A percentile compares a stretch with the other conserved stretches of the same genome.
These are phyloP conservation scores for Oophaga sylvatica DNA, from an alignment of 2,797 vertebrate genomes.

Conservation along the genomic window DNA sequence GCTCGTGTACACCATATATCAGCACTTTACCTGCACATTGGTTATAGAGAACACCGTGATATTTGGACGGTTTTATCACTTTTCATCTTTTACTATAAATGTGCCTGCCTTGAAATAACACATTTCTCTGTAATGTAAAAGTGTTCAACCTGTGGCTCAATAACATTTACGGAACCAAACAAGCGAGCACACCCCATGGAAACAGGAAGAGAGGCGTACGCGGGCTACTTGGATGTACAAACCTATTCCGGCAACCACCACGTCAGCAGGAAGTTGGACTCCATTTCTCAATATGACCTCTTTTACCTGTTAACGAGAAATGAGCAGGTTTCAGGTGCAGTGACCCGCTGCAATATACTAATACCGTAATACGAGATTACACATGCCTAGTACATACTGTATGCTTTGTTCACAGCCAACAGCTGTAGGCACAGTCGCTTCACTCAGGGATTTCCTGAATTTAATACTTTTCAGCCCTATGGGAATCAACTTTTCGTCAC, in stretches of 20 bases:
- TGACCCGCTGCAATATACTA: background rate
- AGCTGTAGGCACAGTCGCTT: background rate
- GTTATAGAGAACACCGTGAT: too few relatives aligned
- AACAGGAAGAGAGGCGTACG: background rate
- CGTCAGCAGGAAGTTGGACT: conserved; percentile 76
- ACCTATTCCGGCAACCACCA: conserved; percentile 86
- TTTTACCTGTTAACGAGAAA: conserved; percentile 74
- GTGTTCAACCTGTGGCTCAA: background rate
- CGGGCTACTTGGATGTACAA: conserved; percentile 44
- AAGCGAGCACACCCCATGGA: background rate
- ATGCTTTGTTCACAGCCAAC: background rate
- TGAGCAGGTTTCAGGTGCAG: background rate
- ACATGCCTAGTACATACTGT: background rate
- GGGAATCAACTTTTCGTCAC: background rate
- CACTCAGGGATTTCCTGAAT: background rate
- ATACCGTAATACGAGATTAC: background rate
- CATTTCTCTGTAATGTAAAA: background rate
- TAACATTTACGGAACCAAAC: background rate
- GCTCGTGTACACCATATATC: too few relatives aligned
- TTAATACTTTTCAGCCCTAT: background rate
- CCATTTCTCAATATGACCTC: conserved; percentile 78
- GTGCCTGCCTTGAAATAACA: background rate
- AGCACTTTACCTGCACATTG: too few relatives aligned
- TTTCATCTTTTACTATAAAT: background rate
- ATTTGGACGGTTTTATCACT: background rate